phyloP scores from a whole-genome alignment of 1,140 invertebrate genomes.

The Bactericera cockerelli region DNA sequence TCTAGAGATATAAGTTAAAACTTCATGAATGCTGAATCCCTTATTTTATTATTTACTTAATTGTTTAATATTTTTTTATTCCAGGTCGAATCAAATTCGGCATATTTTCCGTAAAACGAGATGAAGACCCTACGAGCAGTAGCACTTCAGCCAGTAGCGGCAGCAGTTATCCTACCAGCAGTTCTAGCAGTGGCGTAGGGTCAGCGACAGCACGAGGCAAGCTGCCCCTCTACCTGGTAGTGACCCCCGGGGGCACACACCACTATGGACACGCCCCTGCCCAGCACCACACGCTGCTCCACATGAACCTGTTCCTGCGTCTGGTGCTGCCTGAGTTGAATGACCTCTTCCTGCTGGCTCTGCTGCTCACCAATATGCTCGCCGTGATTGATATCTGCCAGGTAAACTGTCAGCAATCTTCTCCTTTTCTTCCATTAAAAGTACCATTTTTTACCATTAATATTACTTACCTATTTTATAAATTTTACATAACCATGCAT shows the following conservation, averaged over 20 bases:
- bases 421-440: background rate
- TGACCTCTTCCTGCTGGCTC: conserved; percentile 34
- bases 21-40: too few relatives aligned
- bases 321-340: conserved; percentile 35
- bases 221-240: conserved; percentile 24
- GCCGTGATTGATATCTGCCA: conserved; percentile 31
- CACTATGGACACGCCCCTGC: conserved; percentile 30
- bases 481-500: too few relatives aligned
- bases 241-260: conserved; percentile 31
- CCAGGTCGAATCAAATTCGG: conserved; percentile 32
- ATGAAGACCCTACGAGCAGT: conserved; percentile 23
- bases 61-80: too few relatives aligned
- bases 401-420: conserved; percentile 18
- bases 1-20: too few relatives aligned
- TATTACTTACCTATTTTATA: background rate
- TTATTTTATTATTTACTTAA: too few relatives aligned
- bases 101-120: conserved; percentile 26
- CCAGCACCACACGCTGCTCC: conserved; percentile 31
- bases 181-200: background rate
- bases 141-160: conserved; percentile 15
- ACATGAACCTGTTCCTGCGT: conserved; percentile 33
- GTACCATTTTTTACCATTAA: background rate
- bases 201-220: conserved; percentile 8
- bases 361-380: conserved; percentile 32
- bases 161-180: too few relatives aligned